These are phyloP conservation scores for Nomada lathburiana DNA, from an alignment of 2,888 invertebrate species.

Conservation along the genomic window DNA sequence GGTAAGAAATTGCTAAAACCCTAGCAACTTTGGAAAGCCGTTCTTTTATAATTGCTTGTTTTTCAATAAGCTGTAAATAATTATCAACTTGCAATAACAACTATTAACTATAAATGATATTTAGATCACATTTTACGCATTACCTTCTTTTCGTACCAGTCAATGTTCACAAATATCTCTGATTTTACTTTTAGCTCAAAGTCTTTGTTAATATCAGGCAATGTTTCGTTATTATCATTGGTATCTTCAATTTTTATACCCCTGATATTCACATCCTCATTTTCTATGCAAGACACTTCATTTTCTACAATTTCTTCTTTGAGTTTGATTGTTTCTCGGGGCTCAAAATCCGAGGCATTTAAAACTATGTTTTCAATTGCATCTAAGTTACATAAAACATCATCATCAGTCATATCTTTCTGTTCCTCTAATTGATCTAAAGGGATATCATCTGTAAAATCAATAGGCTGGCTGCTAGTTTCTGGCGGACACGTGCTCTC, in stretches of 20 bases:
- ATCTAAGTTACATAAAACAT: slow-evolving; percentile 77
- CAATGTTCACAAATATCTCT: background rate
- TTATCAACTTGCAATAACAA: slow-evolving; percentile 27
- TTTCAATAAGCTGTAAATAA: slow-evolving; percentile 76
- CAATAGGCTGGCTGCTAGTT: slow-evolving; percentile 35
- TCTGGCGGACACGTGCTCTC: background rate
- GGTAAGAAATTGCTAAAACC: slow-evolving; percentile 80
- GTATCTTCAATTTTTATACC: background rate
- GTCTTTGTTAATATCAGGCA: background rate
- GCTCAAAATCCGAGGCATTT: slow-evolving; percentile 37
- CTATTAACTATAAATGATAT: slow-evolving; percentile 13
- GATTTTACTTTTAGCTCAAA: background rate
- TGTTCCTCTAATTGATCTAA: slow-evolving; percentile 64
- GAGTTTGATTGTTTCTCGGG: background rate
- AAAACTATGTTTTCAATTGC: slow-evolving; percentile 78
- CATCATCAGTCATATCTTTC: slow-evolving; percentile 72
- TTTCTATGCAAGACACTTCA: background rate
- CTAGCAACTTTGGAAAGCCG: slow-evolving; percentile 79
- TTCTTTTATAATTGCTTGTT: slow-evolving; percentile 77
- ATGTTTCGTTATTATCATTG: background rate
- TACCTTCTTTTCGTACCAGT: slow-evolving; percentile 79
- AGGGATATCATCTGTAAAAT: slow-evolving; percentile 66
- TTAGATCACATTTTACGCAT: slow-evolving; percentile 16
- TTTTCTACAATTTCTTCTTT: slow-evolving; percentile 1
- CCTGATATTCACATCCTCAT: background rate